phyloP scores from a whole-genome alignment of 2,888 invertebrate genomes.

The Ctena decussata region DNA sequence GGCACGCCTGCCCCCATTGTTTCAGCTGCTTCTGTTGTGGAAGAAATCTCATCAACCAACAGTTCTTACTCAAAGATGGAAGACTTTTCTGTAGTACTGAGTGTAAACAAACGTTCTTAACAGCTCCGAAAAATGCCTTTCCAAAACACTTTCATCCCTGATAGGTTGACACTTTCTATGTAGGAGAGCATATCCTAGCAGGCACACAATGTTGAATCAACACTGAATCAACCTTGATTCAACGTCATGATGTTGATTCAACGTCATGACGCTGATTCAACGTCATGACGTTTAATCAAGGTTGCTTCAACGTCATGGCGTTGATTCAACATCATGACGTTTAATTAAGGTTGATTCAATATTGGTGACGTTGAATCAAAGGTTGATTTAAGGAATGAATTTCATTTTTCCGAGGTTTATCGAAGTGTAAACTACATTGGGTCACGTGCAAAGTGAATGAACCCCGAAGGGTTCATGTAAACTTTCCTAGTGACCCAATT shows the following conservation, averaged over 20 bases:
- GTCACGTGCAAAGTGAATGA: too few relatives aligned
- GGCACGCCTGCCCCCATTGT: conserved; percentile 84
- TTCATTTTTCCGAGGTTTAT: too few relatives aligned
- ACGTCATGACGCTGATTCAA: background rate
- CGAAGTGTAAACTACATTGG: too few relatives aligned
- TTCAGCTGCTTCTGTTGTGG: conserved; percentile 80
- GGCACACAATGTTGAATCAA: background rate
- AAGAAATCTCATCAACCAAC: conserved; percentile 78
- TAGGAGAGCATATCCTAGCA: background rate
- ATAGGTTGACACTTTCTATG: background rate
- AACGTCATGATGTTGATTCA: background rate
- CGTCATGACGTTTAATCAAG: too few relatives aligned
- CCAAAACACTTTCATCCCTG: conserved; percentile 9
- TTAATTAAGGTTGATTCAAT: too few relatives aligned
- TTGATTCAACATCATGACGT: too few relatives aligned
- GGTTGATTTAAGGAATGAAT: too few relatives aligned
- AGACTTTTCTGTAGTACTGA: conserved; percentile 77
- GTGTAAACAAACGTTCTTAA: conserved; percentile 69
- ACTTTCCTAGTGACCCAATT: too few relatives aligned
- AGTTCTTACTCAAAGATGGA: conserved; percentile 78
- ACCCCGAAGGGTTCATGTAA: too few relatives aligned
- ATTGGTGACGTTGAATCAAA: too few relatives aligned
- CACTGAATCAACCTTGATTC: background rate
- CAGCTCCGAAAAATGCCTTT: conserved; percentile 33
- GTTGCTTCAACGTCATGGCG: too few relatives aligned